Conservation (phyloP, 2,113 vertebrate species). For the Eonycteris spelaea region DNA sequence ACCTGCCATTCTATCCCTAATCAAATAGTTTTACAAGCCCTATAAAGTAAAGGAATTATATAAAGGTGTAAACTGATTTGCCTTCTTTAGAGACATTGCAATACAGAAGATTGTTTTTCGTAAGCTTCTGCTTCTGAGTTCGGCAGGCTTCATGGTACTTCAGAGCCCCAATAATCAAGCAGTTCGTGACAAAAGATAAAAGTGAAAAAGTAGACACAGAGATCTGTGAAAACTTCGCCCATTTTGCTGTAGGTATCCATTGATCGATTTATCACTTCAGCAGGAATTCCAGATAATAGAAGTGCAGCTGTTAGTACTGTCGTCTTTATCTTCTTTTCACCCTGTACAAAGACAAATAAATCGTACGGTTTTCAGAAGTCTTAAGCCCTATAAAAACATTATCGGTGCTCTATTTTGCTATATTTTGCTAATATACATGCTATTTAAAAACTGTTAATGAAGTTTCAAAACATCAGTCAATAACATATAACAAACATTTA, state of each 20-base stretch:
- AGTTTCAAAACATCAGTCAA: constrained; percentile 6
- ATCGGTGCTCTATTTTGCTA: neutral
- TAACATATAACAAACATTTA: neutral
- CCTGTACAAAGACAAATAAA: constrained; percentile 74
- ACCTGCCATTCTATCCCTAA: constrained; percentile 56
- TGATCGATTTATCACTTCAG: constrained; percentile 96
- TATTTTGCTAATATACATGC: no score
- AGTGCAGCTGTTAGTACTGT: constrained; percentile 95
- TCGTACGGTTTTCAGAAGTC: neutral
- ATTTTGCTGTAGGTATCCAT: constrained; percentile 98
- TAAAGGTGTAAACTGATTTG: constrained; percentile 66
- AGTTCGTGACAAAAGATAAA: constrained; percentile 96
- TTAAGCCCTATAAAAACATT: neutral
- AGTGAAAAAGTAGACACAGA: constrained; percentile 97
- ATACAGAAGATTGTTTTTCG: constrained; percentile 49
- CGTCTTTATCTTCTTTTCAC: constrained; percentile 93
- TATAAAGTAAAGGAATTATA: constrained; percentile 66
- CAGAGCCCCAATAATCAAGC: constrained; percentile 85
- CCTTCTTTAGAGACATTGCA: constrained; percentile 58
- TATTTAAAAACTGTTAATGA: neutral
- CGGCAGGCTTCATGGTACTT: constrained; percentile 82
- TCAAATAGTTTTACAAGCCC: constrained; percentile 62
- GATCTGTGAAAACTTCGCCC: constrained; percentile 98
- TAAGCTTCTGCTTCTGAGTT: constrained; percentile 35
- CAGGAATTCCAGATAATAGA: constrained; percentile 94